Conservation (phyloP, 2,888 invertebrate genomes). For the Ashinkailepas kermadecensis region DNA sequence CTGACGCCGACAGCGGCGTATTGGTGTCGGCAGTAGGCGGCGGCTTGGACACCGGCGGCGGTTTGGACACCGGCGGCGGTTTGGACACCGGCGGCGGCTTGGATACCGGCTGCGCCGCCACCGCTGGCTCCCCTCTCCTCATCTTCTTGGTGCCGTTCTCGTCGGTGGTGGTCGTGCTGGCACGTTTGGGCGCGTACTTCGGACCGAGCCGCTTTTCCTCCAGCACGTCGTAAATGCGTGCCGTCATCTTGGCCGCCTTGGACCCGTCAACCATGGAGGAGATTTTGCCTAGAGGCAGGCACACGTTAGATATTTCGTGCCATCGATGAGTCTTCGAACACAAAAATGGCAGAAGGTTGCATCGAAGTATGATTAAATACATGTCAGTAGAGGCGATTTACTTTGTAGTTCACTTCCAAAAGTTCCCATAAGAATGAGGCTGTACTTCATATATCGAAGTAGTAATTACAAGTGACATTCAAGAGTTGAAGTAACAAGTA, state of each 20-base stretch:
- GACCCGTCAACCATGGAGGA: background rate
- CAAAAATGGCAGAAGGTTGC: no score
- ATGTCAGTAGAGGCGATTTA: no score
- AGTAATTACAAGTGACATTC: no score
- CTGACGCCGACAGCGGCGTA: background rate
- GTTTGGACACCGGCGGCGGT: background rate
- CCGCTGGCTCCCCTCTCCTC: background rate
- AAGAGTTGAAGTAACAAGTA: no score
- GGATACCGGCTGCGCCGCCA: background rate
- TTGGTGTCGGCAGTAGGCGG: background rate
- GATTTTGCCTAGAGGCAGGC: background rate
- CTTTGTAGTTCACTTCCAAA: no score
- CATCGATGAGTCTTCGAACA: no score
- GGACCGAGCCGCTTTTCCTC: constrained; percentile 11
- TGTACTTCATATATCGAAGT: no score
- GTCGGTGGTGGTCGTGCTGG: background rate
- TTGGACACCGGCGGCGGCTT: background rate
- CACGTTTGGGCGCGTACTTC: background rate
- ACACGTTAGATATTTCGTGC: no score
- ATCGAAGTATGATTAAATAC: no score
- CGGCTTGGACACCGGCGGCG: background rate
- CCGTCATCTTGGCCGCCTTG: background rate
- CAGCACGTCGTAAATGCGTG: background rate
- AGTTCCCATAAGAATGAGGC: no score
- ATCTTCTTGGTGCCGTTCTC: constrained; percentile 3